Conservation (phyloP, 2,797 vertebrate species). For the Lutjanus campechanus region DNA sequence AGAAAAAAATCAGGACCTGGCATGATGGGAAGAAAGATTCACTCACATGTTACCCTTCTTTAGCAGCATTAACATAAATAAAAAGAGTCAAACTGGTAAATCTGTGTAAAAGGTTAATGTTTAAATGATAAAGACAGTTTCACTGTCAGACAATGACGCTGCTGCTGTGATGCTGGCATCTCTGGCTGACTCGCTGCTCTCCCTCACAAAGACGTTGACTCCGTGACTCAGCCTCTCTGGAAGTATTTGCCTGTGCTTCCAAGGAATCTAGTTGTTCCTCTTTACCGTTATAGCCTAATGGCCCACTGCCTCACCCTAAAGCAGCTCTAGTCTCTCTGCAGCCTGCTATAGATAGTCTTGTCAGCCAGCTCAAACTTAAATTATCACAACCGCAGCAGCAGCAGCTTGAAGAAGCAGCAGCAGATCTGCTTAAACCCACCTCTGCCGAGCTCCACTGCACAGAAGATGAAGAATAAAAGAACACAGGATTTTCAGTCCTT, state of each 20-base stretch:
- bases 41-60: not conserved
- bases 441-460: constrained; percentile 41
- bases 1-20: constrained; percentile 2
- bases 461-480: constrained; percentile 49
- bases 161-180: constrained; percentile 41
- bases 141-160: constrained; percentile 30
- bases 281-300: constrained; percentile 44
- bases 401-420: constrained; percentile 41
- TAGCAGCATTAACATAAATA: not conserved
- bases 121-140: constrained; percentile 31
- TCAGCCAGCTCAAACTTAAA: constrained; percentile 58
- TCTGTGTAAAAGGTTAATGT: constrained; percentile 16
- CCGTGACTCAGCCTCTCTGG: constrained; percentile 61
- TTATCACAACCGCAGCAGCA: constrained; percentile 47
- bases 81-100: not conserved
- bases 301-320: constrained; percentile 57
- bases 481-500: constrained; percentile 48
- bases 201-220: constrained; percentile 23
- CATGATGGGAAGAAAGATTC: constrained; percentile 1
- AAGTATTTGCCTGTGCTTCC: constrained; percentile 41
- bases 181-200: constrained; percentile 9
- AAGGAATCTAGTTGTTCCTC: constrained; percentile 58
- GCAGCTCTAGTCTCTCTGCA: constrained; percentile 53
- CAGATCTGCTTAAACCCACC: constrained; percentile 53
- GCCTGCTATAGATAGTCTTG: constrained; percentile 61